Conservation (phyloP, 2,888 invertebrate species). For the Byasa hedistus region DNA sequence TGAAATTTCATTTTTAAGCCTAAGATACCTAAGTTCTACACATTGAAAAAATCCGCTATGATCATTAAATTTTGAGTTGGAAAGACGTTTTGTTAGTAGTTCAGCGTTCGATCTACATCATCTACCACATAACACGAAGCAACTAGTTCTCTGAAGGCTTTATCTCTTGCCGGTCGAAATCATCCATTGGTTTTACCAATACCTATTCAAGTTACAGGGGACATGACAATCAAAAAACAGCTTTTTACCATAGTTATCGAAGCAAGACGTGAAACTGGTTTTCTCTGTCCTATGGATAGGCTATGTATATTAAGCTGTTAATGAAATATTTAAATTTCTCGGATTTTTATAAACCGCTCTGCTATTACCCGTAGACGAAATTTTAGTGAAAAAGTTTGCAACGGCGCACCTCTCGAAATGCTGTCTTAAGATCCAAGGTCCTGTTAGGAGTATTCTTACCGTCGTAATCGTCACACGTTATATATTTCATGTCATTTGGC, state of each 20-base stretch:
- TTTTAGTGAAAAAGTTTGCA: not conserved
- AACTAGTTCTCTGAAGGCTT: not conserved
- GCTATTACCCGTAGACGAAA: not conserved
- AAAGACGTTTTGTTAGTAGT: not conserved
- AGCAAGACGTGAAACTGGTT: not conserved
- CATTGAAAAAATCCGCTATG: not conserved
- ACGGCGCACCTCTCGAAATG: slow-evolving; percentile 82
- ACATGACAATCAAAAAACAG: slow-evolving; percentile 1
- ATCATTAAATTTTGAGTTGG: not conserved
- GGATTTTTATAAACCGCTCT: not conserved
- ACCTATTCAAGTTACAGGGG: not conserved
- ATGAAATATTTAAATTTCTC: not conserved
- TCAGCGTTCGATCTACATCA: not conserved
- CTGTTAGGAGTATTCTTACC: slow-evolving; percentile 88
- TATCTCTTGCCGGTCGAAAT: not conserved
- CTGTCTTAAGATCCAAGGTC: slow-evolving; percentile 84
- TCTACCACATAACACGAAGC: not conserved
- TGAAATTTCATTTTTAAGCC: slow-evolving; percentile 40
- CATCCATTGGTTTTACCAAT: not conserved
- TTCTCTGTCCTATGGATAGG: not conserved
- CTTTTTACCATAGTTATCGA: slow-evolving; percentile 9
- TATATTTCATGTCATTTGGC: slow-evolving; percentile 86
- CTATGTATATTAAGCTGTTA: not conserved
- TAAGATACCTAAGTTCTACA: too few species aligned
- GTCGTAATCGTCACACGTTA: slow-evolving; percentile 89